These are phyloP conservation scores for Lepidotrigona ventralis DNA, from an alignment of 1,140 invertebrate genomes.

Conservation along the genomic window DNA sequence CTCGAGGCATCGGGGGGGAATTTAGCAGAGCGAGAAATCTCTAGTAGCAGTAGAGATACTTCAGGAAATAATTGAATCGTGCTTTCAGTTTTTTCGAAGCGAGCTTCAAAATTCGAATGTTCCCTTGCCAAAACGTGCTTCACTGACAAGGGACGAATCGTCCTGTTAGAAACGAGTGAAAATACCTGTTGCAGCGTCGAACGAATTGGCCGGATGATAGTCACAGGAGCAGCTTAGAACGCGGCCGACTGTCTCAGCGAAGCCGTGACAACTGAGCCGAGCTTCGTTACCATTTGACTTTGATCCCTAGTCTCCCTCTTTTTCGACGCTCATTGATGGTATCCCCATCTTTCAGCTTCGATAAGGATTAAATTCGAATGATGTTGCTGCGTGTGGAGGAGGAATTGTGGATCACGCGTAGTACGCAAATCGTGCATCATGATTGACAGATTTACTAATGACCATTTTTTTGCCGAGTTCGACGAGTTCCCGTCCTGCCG, in stretches of 20 bases:
- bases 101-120: background rate
- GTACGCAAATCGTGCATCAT: too few species aligned
- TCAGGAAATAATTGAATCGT: too few species aligned
- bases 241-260: slow-evolving; percentile 35
- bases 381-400: background rate
- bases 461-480: too few species aligned
- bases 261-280: slow-evolving; percentile 56
- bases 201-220: background rate
- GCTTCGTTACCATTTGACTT: slow-evolving; percentile 64
- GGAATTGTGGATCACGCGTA: background rate
- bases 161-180: background rate
- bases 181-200: slow-evolving; percentile 36
- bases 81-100: background rate
- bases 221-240: slow-evolving; percentile 4
- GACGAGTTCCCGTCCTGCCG: too few species aligned
- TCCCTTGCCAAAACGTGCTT: too few species aligned
- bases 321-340: slow-evolving; percentile 51
- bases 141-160: too few species aligned
- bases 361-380: slow-evolving; percentile 27
- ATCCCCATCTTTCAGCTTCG: slow-evolving; percentile 48
- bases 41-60: too few species aligned
- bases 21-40: too few species aligned
- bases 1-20: too few species aligned
- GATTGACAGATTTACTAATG: too few species aligned
- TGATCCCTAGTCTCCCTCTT: slow-evolving; percentile 66